A percentile compares a stretch with the other conserved stretches of the same genome.
Evolutionary conservation across 2,113 vertebrate species (phyloP).

Genomic region (Phalacrocorax pelagicus): DNA sequence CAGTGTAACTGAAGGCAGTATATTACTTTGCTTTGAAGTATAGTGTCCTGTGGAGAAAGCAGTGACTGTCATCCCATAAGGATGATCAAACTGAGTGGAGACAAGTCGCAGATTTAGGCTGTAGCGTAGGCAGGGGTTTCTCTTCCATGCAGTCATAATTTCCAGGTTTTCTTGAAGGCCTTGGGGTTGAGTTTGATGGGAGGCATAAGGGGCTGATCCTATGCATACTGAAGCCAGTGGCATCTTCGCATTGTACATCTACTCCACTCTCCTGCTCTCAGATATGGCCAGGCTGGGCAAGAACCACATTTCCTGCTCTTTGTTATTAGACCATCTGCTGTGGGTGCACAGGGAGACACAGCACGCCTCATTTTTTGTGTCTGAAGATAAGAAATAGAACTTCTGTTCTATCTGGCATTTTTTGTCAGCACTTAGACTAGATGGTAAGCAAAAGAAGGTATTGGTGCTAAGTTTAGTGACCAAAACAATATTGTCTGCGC

Average conservation of each 20-base stretch:
- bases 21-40: constrained; percentile 28
- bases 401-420: background rate
- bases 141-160: background rate
- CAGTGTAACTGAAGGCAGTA: constrained; percentile 30
- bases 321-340: background rate
- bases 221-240: background rate
- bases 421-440: background rate
- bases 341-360: background rate
- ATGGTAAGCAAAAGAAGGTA: background rate
- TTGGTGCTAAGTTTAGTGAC: background rate
- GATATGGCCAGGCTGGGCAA: background rate
- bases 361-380: background rate
- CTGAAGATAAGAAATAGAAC: background rate
- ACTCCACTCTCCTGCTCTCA: background rate
- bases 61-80: constrained; percentile 11
- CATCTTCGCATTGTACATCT: background rate
- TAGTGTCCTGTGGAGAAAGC: constrained; percentile 48
- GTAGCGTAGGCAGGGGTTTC: background rate
- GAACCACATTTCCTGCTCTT: background rate
- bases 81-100: constrained; percentile 19
- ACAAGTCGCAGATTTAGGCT: constrained; percentile 20
- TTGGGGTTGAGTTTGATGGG: background rate
- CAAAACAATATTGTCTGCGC: background rate
- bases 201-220: background rate
- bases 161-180: background rate